These are phyloP conservation scores for Penaeus vannamei DNA, from an alignment of 1,140 invertebrate species.

Conservation along the genomic window DNA sequence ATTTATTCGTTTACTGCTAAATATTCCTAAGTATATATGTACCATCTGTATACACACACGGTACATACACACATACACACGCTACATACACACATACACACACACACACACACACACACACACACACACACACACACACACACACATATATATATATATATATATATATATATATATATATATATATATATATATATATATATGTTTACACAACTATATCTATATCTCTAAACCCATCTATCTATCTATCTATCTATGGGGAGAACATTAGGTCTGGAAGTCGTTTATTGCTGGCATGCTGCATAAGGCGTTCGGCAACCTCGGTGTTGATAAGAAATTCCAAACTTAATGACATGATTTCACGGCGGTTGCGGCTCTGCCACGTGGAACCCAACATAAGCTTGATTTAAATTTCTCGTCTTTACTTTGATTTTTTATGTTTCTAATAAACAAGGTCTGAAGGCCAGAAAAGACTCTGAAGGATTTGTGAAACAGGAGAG, in stretches of 20 bases:
- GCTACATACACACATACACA: not conserved
- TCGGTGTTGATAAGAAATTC: no score
- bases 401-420: no score
- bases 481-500: no score
- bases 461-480: no score
- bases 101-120: not conserved
- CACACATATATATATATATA: conserved; percentile 25
- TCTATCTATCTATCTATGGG: not conserved
- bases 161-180: not conserved
- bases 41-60: not conserved
- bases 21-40: not conserved
- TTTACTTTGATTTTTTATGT: no score
- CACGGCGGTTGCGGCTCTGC: no score
- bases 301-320: no score
- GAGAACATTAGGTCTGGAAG: not conserved
- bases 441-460: no score
- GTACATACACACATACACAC: not conserved
- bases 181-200: conserved; percentile 31
- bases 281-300: no score
- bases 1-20: not conserved
- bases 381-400: no score
- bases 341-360: no score
- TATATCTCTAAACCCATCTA: conserved; percentile 3
- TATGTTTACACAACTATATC: conserved; percentile 8
- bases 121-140: not conserved